Conservation (phyloP, 35 echinoderm and acorn worm genomes). For the Apostichopus californicus region DNA sequence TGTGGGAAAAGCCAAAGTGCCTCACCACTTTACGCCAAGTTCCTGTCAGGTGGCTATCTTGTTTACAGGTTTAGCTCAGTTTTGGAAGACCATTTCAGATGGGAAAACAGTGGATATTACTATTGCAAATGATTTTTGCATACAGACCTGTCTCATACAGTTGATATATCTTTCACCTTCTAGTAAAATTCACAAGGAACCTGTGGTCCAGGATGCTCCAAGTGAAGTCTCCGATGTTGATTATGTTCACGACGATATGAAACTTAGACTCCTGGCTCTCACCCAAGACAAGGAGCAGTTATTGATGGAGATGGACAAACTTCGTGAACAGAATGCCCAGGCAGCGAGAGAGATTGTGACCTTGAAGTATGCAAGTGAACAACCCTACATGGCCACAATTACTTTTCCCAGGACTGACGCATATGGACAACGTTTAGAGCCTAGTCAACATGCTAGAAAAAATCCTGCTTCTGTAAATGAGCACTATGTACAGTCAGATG, state of each 20-base stretch:
- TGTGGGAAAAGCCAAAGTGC: too few species aligned
- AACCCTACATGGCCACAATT: background rate
- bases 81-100: too few species aligned
- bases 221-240: background rate
- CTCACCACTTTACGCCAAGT: too few species aligned
- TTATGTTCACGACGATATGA: background rate
- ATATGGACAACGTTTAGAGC: background rate
- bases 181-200: too few species aligned
- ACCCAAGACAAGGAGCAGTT: slow-evolving; percentile 9
- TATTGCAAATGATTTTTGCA: too few species aligned
- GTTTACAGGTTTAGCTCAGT: too few species aligned
- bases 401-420: background rate
- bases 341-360: slow-evolving; percentile 9
- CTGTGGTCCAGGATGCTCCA: background rate
- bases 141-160: too few species aligned
- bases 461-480: background rate
- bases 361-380: slow-evolving; percentile 21
- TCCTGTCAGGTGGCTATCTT: too few species aligned
- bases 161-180: too few species aligned
- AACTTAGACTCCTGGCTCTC: background rate
- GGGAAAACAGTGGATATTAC: too few species aligned
- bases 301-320: slow-evolving; percentile 29
- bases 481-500: background rate
- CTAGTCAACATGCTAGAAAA: background rate
- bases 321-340: background rate